A percentile compares a stretch with the other conserved stretches of the same genome.
These are phyloP conservation scores for Tiphia femorata DNA, from an alignment of 2,888 invertebrate genomes.

Conservation along the genomic window DNA sequence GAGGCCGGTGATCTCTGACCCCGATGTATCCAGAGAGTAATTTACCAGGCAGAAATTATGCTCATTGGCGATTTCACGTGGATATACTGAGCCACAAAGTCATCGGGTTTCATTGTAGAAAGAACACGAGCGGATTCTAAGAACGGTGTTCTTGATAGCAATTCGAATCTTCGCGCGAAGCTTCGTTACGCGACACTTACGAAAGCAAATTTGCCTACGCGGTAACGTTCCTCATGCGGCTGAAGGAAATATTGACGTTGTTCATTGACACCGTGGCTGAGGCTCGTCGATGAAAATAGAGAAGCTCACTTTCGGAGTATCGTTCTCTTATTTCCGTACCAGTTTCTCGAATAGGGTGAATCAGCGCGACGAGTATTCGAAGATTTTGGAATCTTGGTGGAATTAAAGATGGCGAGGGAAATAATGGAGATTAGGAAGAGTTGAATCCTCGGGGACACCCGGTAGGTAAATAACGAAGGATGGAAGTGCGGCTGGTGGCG, in stretches of 20 bases:
- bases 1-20: no score
- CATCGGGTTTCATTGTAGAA: neutral
- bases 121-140: neutral
- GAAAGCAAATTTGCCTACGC: neutral
- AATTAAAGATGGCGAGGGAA: neutral
- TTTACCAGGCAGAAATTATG: neutral
- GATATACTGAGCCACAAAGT: neutral
- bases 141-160: neutral
- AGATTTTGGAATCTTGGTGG: no score
- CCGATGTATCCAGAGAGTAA: no score
- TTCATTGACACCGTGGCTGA: neutral
- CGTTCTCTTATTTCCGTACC: no score
- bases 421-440: neutral
- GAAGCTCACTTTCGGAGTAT: neutral
- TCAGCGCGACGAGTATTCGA: no score
- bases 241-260: neutral
- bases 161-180: neutral
- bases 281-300: neutral
- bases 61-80: neutral
- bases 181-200: neutral
- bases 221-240: neutral
- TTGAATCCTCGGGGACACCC: constrained; percentile 9
- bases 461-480: constrained; percentile 7
- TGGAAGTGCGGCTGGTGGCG: constrained; percentile 19
- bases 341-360: no score